phyloP scores from a whole-genome alignment of 2,888 invertebrate species.

The Mesoligia furuncula region DNA sequence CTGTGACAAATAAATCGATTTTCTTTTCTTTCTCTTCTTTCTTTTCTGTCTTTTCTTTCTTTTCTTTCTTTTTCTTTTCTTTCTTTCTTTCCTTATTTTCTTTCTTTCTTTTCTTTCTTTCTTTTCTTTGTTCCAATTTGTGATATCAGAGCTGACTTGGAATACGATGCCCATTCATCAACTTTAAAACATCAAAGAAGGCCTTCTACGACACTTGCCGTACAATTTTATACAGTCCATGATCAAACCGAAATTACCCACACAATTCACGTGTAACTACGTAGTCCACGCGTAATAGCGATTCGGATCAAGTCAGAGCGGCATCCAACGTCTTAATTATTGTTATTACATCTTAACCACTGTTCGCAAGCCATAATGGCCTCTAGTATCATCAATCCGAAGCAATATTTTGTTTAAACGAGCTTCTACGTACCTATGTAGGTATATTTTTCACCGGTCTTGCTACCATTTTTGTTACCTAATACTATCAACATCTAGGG shows the following conservation, averaged over 20 bases:
- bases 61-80: not conserved
- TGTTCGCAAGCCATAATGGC: conserved; percentile 78
- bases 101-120: not conserved
- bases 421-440: conserved; percentile 61
- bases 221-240: conserved; percentile 17
- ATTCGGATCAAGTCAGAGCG: conserved; percentile 39
- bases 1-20: not conserved
- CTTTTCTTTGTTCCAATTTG: not conserved
- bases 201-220: conserved; percentile 7
- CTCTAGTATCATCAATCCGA: conserved; percentile 77
- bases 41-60: not conserved
- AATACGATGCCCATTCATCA: not conserved
- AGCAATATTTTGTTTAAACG: conserved; percentile 79
- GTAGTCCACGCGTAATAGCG: conserved; percentile 23
- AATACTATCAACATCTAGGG: conserved; percentile 69
- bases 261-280: conserved; percentile 38
- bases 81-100: not conserved
- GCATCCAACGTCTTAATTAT: conserved; percentile 78
- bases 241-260: conserved; percentile 39
- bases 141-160: not conserved
- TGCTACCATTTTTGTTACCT: conserved; percentile 74
- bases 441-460: conserved; percentile 72
- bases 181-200: not conserved
- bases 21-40: too few species aligned
- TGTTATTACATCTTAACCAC: conserved; percentile 80